Conservation (phyloP, 2,797 vertebrate species). For the Aldrovandia affinis region DNA sequence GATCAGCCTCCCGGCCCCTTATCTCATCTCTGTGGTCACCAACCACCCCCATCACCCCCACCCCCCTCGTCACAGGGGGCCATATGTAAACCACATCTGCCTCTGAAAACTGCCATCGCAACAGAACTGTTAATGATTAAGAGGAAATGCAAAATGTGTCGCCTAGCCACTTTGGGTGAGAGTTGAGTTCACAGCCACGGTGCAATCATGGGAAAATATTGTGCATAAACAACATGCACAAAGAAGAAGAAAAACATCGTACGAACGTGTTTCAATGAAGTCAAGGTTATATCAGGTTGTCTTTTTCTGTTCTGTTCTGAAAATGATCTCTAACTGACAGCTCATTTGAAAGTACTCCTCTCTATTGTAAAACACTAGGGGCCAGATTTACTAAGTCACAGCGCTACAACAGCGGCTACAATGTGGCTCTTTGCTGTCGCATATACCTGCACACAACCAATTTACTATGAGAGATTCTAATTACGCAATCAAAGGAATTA, state of each 20-base stretch:
- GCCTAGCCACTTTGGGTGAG: neutral
- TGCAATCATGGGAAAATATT: neutral
- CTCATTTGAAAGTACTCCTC: no score
- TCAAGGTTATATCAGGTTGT: no score
- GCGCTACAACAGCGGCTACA: no score
- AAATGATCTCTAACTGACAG: no score
- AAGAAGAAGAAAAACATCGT: neutral
- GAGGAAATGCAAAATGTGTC: conserved; percentile 36
- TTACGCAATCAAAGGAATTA: no score
- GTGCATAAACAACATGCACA: neutral
- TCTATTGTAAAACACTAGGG: no score
- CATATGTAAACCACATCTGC: conserved; percentile 63
- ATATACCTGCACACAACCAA: no score
- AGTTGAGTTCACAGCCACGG: neutral
- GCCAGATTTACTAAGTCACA: no score
- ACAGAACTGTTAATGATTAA: conserved; percentile 61
- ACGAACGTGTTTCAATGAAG: no score
- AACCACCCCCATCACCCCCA: neutral
- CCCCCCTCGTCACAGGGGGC: conserved; percentile 10
- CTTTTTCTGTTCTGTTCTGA: no score
- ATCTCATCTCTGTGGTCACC: conserved; percentile 5
- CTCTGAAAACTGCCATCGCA: conserved; percentile 48
- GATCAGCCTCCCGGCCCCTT: neutral
- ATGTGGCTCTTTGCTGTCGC: no score
- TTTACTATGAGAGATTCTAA: no score